Conservation (phyloP, 2,888 invertebrate genomes). For the Agrotis exclamationis region DNA sequence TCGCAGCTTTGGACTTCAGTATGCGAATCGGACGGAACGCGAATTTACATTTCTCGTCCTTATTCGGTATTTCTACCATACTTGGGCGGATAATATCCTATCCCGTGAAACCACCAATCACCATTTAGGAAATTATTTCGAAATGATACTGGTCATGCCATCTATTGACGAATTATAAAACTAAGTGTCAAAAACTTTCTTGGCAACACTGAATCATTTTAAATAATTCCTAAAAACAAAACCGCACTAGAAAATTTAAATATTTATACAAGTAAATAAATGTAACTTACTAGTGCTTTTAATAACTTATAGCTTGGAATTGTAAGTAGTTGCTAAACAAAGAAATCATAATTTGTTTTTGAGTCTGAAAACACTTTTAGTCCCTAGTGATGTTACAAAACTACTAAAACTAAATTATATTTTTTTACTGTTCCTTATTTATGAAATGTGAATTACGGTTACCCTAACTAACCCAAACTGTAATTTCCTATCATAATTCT, state of each 20-base stretch:
- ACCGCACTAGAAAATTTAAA: background rate
- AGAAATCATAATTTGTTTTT: background rate
- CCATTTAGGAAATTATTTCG: constrained; percentile 56
- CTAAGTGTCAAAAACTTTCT: background rate
- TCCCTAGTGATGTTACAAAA: constrained; percentile 19
- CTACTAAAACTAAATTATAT: background rate
- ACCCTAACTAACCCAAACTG: no score
- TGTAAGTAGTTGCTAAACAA: constrained; percentile 7
- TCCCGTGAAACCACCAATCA: constrained; percentile 76
- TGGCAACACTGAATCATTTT: constrained; percentile 25
- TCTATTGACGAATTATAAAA: constrained; percentile 62
- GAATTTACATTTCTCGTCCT: constrained; percentile 75
- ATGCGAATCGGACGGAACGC: constrained; percentile 77
- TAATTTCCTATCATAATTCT: no score
- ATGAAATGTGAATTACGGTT: no score
- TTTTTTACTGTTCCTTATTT: no score
- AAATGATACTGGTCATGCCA: constrained; percentile 69
- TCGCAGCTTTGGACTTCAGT: constrained; percentile 50
- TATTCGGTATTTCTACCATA: constrained; percentile 75
- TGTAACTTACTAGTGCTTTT: background rate
- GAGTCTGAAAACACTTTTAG: background rate
- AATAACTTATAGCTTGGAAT: no score
- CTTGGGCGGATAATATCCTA: constrained; percentile 79
- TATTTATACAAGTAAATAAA: accelerated
- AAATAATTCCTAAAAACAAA: background rate